Percentiles rank a stretch among this genome's conserved stretches.
phyloP scores from a whole-genome alignment of 2,888 invertebrate species.

The Aspidiotus rigidus region DNA sequence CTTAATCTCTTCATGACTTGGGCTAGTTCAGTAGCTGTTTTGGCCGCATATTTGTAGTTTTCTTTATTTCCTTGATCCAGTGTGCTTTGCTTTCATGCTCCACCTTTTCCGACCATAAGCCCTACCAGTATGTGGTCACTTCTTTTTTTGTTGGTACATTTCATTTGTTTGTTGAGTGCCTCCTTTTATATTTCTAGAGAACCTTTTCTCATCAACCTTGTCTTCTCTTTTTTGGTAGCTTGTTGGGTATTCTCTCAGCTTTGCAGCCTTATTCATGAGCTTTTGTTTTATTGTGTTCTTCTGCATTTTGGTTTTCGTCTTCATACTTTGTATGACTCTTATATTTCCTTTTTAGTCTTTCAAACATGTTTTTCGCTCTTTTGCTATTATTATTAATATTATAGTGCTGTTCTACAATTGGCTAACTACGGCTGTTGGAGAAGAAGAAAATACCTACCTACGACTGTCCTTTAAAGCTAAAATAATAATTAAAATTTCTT shows the following conservation, averaged over 20 bases:
- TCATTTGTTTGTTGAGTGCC: neutral
- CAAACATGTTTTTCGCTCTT: neutral
- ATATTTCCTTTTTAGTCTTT: neutral
- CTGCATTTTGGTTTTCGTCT: neutral
- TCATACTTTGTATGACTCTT: neutral
- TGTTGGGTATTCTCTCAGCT: neutral
- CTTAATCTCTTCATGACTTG: neutral
- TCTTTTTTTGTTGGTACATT: neutral
- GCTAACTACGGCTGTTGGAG: too few relatives aligned
- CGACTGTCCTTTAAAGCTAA: too few relatives aligned
- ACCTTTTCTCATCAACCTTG: neutral
- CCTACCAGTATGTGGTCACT: neutral
- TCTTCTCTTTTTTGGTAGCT: neutral
- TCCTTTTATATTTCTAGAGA: neutral
- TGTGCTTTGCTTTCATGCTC: neutral
- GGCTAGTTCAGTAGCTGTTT: constrained; percentile 3
- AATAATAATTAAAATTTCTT: too few relatives aligned
- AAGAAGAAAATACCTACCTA: too few relatives aligned
- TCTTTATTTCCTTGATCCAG: neutral
- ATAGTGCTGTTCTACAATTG: too few relatives aligned
- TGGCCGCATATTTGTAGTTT: neutral
- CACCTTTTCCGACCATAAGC: neutral
- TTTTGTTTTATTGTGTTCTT: neutral
- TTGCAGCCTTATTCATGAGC: neutral
- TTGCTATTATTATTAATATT: too few relatives aligned